Percentiles rank a stretch among this genome's conserved stretches.
Conservation (phyloP, 2,113 vertebrate genomes). For the Conger conger region DNA sequence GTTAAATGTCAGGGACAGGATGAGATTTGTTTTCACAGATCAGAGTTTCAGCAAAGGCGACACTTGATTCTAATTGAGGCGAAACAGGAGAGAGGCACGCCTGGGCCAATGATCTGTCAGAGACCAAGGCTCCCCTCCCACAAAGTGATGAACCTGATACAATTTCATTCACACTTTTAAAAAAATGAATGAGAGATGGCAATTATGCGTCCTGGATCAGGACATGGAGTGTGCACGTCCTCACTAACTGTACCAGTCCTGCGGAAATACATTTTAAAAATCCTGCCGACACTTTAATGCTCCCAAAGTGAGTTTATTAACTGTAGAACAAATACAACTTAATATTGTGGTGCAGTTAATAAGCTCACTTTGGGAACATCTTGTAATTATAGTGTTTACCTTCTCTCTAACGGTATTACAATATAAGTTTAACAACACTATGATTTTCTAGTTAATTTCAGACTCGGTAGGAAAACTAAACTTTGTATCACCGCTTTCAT, state of each 20-base stretch:
- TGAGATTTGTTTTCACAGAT: background rate
- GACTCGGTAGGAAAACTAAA: too few species aligned
- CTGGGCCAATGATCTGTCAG: background rate
- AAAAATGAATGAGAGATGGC: background rate
- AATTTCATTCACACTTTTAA: background rate
- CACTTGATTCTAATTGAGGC: background rate
- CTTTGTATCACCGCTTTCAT: too few species aligned
- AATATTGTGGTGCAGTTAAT: too few species aligned
- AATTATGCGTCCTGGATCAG: background rate
- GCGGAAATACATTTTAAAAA: background rate
- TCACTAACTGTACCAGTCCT: background rate
- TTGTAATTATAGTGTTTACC: too few species aligned
- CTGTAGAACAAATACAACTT: too few species aligned
- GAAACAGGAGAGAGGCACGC: background rate
- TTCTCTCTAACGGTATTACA: background rate
- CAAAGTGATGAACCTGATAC: background rate
- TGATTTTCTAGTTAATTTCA: background rate
- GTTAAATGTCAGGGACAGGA: constrained; percentile 8
- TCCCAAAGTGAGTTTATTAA: too few species aligned
- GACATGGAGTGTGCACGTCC: background rate
- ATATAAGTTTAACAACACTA: background rate
- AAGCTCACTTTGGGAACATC: too few species aligned
- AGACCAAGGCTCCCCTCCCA: too few species aligned
- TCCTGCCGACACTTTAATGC: too few species aligned
- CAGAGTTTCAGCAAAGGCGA: background rate